Evolutionary conservation across 2,113 vertebrate species (phyloP), one percentile per base, ranked within the genome.

Genomic region (Nyctereutes procyonoides): DNA sequence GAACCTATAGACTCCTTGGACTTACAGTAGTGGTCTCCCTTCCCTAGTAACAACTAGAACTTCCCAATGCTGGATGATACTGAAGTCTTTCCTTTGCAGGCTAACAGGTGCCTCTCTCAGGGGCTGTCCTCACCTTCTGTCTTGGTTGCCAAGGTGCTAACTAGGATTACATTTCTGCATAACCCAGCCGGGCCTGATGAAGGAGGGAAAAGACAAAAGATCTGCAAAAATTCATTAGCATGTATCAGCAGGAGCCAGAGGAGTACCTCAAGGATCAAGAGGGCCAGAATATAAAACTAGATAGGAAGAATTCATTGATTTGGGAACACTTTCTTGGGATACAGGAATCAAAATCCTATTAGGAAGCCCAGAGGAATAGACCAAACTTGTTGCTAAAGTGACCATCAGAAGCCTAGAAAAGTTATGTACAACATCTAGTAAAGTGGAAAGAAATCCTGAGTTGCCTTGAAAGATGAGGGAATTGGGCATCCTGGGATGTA

Each of bases 381-480:
- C 26, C 3, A 65, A 58, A 73, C 10, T 95, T 86, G 15, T 43
- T 73, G 51, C 28, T 60, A n/a, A 51, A 43, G 17, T 30, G 14
- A 15, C 22, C 35, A 28, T 56, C 76, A 90, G 43, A 73, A 83
- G 12, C 79, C 65, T 93, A 22, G 38, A 38, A 65, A 92, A 35
- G 10, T 67, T 60, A 74, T 79, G 7, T 19, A 8, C 48, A 69
- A 74, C 9, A 12, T 32, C 58, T 32, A 92, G 8, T 7, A 81
- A 89, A 76, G 19, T 80, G 17, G 56, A 93, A 93, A 60, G 51
- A 93, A 95, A 84, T n/a, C 53, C 35, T 80, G n/a, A 87, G 14
- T 67, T 95, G 4, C 19, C 53, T 73, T 77, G 16, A 28, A 83
- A 71, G 20, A 88, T 58, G 20, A 91, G 35, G 32, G 16, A 38